These are phyloP conservation scores for Junonia oenone DNA, from an alignment of 2,888 invertebrate genomes.

Conservation along the genomic window DNA sequence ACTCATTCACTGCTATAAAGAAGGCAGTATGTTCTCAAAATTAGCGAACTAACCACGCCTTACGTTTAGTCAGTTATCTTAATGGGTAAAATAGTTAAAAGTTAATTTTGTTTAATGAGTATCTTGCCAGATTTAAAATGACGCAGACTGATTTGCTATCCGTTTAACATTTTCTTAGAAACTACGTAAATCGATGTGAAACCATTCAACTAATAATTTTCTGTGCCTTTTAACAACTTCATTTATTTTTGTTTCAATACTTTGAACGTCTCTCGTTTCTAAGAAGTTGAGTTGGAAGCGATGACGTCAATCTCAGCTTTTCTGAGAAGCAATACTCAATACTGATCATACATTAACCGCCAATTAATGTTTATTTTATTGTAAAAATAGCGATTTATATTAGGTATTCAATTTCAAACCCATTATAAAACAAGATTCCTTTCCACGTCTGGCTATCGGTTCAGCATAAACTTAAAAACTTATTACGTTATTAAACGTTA, in stretches of 20 bases:
- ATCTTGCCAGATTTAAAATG: background rate
- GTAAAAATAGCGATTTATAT: no score
- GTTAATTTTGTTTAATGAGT: background rate
- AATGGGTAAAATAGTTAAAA: no score
- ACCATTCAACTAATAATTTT: slow-evolving; percentile 9
- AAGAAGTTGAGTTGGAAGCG: slow-evolving; percentile 46
- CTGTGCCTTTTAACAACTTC: slow-evolving; percentile 33
- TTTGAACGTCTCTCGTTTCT: slow-evolving; percentile 50
- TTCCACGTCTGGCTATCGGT: no score
- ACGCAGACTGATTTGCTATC: background rate
- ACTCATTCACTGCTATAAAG: background rate
- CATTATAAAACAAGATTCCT: no score
- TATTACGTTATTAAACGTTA: no score
- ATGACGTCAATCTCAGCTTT: slow-evolving; percentile 59
- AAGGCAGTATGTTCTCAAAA: no score
- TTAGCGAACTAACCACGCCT: no score
- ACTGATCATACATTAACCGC: slow-evolving; percentile 30
- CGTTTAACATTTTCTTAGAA: background rate
- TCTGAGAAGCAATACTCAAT: slow-evolving; percentile 42
- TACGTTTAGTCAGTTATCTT: no score
- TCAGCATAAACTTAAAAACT: no score
- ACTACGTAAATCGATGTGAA: background rate
- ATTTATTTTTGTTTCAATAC: slow-evolving; percentile 45
- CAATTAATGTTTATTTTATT: slow-evolving; percentile 32
- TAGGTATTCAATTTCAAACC: no score